Base-by-base conservation (phyloP, 2,888 invertebrate genomes). In the Drosophila sordidapex region DNA sequence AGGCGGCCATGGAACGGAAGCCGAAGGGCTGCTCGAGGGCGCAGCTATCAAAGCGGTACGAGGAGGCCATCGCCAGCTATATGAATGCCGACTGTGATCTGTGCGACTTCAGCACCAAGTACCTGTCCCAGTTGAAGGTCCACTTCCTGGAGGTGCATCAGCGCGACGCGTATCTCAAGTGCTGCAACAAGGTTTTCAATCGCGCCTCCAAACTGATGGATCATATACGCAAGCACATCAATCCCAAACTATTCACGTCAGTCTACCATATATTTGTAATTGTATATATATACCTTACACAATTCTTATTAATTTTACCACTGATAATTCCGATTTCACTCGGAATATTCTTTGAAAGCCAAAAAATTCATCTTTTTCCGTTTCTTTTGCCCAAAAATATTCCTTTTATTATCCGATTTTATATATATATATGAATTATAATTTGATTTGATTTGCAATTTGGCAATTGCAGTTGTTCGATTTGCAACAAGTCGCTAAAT, bases 181-280 rank as follows among this genome's bases (percentile, higher is more conserved):
- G 91, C 67, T 91, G 91, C 72, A 87, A 88, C 56, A 90, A 81
- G 54, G 71, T 83, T 18, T 91, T 90, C 61, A 82, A 71, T 18
- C 88, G 89, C 49, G 88, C 89, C 25, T 81, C 82, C 59, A 83
- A 86, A 40, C 83, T 91, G 0, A 89, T 83, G 71, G 91, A 91
- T 35, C 91, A 91, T 74, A 81, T 91, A 48, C 84, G 91, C 65
- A 91, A 88, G 74, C 91, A 91, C 67, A 82, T 90, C 53, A 87
- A 91, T 77, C 91, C 91, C 29, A 89, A 87, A 54, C 81, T 86
- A 54, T 91, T 91, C 38, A 91, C 90, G 91, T 91, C 4, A 57
- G 57, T 57, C 43, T 2, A 57, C 6, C 40, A 25, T 15, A 1
- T 46, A 21, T 46, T 46, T 46, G 21, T 46, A 46, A 21, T 15